Conservation (phyloP, 2,113 vertebrate species). For the Ochotona princeps region DNA sequence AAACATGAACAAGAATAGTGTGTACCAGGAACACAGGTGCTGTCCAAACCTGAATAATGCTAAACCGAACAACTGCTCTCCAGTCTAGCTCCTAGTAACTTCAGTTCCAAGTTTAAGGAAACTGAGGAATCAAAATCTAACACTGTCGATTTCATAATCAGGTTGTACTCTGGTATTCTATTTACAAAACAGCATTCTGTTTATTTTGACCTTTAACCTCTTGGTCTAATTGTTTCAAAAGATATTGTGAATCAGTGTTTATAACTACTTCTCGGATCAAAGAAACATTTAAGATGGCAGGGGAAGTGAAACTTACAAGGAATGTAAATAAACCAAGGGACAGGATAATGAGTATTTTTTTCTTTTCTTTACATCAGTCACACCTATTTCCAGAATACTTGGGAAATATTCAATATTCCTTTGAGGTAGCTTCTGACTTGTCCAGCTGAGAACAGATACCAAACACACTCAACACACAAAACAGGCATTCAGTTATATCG, state of each 20-base stretch:
- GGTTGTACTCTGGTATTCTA: neutral
- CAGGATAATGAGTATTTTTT: slow-evolving; percentile 4
- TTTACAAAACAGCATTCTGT: slow-evolving; percentile 23
- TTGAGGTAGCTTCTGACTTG: neutral
- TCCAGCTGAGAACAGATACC: neutral
- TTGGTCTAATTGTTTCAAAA: slow-evolving; percentile 11
- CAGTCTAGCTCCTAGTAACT: neutral
- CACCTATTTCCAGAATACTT: neutral
- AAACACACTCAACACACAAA: neutral
- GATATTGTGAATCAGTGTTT: neutral
- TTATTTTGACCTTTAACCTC: slow-evolving; percentile 24
- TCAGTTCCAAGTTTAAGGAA: slow-evolving; percentile 21
- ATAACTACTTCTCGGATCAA: slow-evolving; percentile 8
- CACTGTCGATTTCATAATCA: neutral
- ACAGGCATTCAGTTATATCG: neutral
- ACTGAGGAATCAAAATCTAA: neutral
- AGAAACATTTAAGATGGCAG: neutral
- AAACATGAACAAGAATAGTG: neutral
- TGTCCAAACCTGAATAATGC: neutral
- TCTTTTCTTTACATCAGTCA: neutral
- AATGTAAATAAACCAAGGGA: neutral
- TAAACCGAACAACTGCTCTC: neutral
- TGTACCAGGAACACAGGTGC: neutral
- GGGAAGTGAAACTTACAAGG: neutral
- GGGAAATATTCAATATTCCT: neutral